Evolutionary conservation across 2,113 vertebrate genomes (phyloP), one percentile per base, ranked within the genome.

Genomic region (Tursiops truncatus): DNA sequence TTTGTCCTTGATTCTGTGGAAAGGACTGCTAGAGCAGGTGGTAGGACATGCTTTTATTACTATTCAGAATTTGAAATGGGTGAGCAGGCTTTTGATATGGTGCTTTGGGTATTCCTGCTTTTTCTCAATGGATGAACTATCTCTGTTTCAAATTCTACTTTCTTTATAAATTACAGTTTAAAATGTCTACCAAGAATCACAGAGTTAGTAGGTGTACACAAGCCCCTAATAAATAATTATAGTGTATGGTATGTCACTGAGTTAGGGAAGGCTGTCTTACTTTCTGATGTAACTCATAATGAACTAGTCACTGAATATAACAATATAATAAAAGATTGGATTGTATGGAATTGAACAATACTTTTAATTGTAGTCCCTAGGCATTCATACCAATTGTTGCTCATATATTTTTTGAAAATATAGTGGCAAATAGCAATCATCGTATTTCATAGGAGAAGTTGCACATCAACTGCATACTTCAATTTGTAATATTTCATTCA

Each of bases 401-500:
- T 95, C 26, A 89, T 47, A 33, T 76, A 70, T 62, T 77, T 90
- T 92, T 96, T 87, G 50, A 94, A 97, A 93, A 86, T 93, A 65
- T 65, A 71, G 82, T 91, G 91, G 68, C 82, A 95, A 94, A 89
- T 91, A 80, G 23, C 33, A 94, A 82, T 98, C 96, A 97, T 89
- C 89, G 38, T 97, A 95, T 98, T 97, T 97, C 88, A 97, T 77
- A 96, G 94, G 94, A 95, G 95, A 97, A 96, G n/a, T 91, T 97
- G 96, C 94, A 97, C 91, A 97, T 96, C 97, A 97, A 65, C 95
- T 92, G 82, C 86, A 89, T 98, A 77, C 81, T 97, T 98, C 94
- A 96, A 96, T 95, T 97, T 96, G 70, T 21, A 93, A 77, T 97
- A 97, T 96, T 97, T 97, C 83, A 96, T 92, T 98, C 94, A 90